Conservation (phyloP, 2,888 invertebrate genomes). For the Ichneumoninae sp. region DNA sequence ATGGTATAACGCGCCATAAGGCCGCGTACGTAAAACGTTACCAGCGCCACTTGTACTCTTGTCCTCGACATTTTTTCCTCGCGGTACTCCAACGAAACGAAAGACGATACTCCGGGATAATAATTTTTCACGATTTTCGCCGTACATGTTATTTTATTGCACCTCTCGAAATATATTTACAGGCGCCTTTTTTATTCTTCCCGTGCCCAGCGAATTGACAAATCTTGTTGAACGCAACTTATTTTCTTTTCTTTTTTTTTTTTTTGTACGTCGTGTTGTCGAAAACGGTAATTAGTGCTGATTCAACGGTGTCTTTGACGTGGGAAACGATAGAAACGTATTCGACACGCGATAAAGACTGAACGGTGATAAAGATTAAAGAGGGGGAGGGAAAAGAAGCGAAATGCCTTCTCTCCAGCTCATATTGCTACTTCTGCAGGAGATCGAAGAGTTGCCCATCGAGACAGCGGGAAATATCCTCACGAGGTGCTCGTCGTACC, state of each 20-base stretch:
- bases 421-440: not conserved
- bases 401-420: slow-evolving; percentile 15
- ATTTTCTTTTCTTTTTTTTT: not conserved
- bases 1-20: slow-evolving; percentile 35
- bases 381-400: slow-evolving; percentile 1
- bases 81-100: not conserved
- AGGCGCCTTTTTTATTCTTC: not conserved
- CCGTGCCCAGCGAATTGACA: not conserved
- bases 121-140: slow-evolving; percentile 36
- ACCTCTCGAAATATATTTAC: not conserved
- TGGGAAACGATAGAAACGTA: slow-evolving; percentile 26
- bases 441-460: slow-evolving; percentile 48
- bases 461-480: slow-evolving; percentile 5
- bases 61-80: not conserved
- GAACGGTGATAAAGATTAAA: slow-evolving; percentile 6
- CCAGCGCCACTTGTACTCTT: not conserved
- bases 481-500: slow-evolving; percentile 32
- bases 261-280: not conserved
- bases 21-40: slow-evolving; percentile 36
- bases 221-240: not conserved
- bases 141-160: slow-evolving; percentile 12
- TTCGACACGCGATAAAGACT: slow-evolving; percentile 39
- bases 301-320: not conserved
- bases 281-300: not conserved
- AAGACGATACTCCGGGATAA: slow-evolving; percentile 5